A percentile compares a stretch with the other conserved stretches of the same genome.
phyloP scores from a whole-genome alignment of 2,113 vertebrate genomes.

The Geococcyx californianus region DNA sequence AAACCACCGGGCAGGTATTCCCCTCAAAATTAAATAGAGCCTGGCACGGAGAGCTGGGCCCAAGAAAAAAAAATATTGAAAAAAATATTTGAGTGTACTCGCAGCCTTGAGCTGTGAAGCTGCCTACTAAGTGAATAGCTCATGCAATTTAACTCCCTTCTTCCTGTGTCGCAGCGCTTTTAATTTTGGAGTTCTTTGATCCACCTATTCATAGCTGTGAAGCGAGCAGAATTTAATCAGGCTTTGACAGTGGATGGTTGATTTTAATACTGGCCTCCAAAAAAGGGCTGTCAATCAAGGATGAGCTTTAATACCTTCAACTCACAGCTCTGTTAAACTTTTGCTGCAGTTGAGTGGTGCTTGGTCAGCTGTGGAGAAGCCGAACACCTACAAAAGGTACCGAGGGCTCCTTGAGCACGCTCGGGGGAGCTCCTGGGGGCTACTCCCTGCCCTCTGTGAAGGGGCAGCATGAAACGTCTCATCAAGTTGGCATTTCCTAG shows the following conservation, averaged over 20 bases:
- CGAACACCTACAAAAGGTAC: not conserved
- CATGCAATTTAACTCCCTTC: constrained; percentile 39
- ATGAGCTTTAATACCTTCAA: constrained; percentile 6
- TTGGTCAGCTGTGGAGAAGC: constrained; percentile 5
- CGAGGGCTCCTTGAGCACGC: not conserved
- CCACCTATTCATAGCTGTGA: constrained; percentile 33
- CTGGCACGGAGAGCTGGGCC: not conserved
- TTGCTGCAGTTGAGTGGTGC: not conserved
- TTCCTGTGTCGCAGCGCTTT: not conserved
- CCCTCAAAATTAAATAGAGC: not conserved
- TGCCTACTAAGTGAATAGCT: constrained; percentile 29
- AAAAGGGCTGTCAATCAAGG: constrained; percentile 49
- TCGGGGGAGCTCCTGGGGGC: accelerated
- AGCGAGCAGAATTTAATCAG: constrained; percentile 61
- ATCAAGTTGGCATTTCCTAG: constrained; percentile 1
- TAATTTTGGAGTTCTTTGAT: constrained; percentile 59
- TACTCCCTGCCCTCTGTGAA: not conserved
- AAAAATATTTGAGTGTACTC: not conserved
- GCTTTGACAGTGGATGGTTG: not conserved
- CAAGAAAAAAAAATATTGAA: no score
- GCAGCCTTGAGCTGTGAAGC: constrained; percentile 16
- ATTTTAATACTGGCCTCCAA: not conserved
- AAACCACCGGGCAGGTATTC: not conserved
- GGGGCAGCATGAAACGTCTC: not conserved
- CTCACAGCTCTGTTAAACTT: not conserved